Percentiles rank a stretch among this genome's conserved stretches.
Conservation (phyloP, 2,113 vertebrate species). For the Crotalus horridus region DNA sequence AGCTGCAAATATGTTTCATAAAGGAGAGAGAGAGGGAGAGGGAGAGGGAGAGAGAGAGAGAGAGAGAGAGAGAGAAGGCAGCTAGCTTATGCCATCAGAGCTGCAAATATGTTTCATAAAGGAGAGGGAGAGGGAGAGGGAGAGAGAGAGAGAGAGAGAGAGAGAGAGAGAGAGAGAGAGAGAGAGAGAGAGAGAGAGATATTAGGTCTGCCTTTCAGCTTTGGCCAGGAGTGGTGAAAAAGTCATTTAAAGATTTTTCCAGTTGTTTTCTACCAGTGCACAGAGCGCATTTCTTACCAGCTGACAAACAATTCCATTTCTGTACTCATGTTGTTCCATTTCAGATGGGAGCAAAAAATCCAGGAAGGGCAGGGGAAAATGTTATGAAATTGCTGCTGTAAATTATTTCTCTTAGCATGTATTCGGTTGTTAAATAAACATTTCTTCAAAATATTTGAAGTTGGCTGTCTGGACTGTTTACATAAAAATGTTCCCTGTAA, state of each 20-base stretch:
- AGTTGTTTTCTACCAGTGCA: conserved; percentile 63
- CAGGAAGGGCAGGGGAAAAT: conserved; percentile 68
- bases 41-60: too few relatives aligned
- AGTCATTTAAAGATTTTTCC: conserved; percentile 68
- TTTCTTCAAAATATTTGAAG: conserved; percentile 86
- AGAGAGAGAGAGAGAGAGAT: conserved; percentile 63
- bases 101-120: too few relatives aligned
- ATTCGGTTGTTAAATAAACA: conserved; percentile 98
- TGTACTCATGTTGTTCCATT: conserved; percentile 72
- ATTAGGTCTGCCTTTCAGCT: background rate
- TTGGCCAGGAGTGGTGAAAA: conserved; percentile 5
- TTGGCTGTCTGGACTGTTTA: conserved; percentile 69
- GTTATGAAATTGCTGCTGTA: conserved; percentile 89
- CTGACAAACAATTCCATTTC: conserved; percentile 68
- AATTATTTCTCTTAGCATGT: conserved; percentile 92
- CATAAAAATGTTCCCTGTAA: conserved; percentile 37
- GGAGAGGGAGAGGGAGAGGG: conserved; percentile 25
- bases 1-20: too few relatives aligned
- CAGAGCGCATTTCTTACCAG: conserved; percentile 60
- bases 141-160: conserved; percentile 66
- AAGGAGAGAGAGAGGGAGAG: too few relatives aligned
- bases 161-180: conserved; percentile 69
- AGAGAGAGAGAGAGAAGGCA: too few relatives aligned
- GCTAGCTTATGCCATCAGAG: too few relatives aligned
- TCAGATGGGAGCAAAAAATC: conserved; percentile 76